Conservation (phyloP, 2,888 invertebrate species). For the Scaptomyza caliginosa region DNA sequence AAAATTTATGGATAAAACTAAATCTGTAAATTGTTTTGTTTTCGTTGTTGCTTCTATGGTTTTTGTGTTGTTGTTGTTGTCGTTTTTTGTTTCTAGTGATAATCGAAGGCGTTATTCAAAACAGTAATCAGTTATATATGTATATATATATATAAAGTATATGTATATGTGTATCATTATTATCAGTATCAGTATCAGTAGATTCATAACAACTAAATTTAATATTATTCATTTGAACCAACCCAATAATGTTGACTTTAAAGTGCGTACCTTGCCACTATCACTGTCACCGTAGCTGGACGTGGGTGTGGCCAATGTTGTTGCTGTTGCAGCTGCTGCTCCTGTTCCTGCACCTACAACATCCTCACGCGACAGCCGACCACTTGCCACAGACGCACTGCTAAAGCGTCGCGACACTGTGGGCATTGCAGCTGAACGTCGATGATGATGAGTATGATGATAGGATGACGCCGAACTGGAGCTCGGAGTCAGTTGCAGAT, state of each 20-base stretch:
- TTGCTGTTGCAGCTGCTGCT: constrained; percentile 25
- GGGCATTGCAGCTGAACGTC: constrained; percentile 32
- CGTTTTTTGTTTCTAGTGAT: constrained; percentile 29
- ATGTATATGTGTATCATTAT: constrained; percentile 51
- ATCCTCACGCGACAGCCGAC: constrained; percentile 29
- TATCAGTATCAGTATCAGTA: constrained; percentile 49
- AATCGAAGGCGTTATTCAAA: constrained; percentile 70
- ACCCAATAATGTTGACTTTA: constrained; percentile 84
- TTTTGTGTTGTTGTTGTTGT: constrained; percentile 26
- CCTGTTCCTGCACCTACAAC: constrained; percentile 51
- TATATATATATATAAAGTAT: constrained; percentile 19
- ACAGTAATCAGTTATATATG: constrained; percentile 65
- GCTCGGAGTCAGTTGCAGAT: constrained; percentile 71
- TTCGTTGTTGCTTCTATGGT: constrained; percentile 33
- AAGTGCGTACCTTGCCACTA: constrained; percentile 85
- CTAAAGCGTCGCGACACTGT: constrained; percentile 75
- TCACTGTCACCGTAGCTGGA: constrained; percentile 80
- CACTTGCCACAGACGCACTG: constrained; percentile 72
- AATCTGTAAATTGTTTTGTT: constrained; percentile 29
- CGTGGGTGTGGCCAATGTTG: constrained; percentile 57
- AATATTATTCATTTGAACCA: constrained; percentile 83
- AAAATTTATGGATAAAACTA: constrained; percentile 22
- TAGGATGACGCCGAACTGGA: constrained; percentile 49
- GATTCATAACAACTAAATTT: constrained; percentile 52
- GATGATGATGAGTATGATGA: constrained; percentile 42